Conservation (phyloP, 1,140 invertebrate species). For the Lethrus apterus region DNA sequence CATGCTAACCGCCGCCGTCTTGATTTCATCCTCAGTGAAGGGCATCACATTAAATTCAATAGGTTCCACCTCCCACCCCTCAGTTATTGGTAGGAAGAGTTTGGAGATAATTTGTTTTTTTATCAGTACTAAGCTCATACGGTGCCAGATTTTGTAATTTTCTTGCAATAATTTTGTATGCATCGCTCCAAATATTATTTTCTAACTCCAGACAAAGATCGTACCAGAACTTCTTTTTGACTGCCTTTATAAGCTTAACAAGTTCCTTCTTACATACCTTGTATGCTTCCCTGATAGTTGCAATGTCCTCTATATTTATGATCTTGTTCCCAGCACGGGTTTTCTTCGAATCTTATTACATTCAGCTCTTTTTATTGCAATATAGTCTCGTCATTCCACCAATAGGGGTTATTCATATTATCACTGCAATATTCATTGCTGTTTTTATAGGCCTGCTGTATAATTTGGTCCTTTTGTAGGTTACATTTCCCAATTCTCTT, state of each 20-base stretch:
- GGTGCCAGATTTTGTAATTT: background rate
- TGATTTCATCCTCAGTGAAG: constrained; percentile 27
- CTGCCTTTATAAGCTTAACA: background rate
- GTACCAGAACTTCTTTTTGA: background rate
- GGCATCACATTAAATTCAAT: background rate
- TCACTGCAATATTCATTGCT: too few species aligned
- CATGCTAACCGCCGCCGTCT: constrained; percentile 20
- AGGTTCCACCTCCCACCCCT: background rate
- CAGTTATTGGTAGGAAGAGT: too few species aligned
- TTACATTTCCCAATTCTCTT: background rate
- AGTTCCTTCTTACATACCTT: background rate
- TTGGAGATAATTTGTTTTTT: too few species aligned
- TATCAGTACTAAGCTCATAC: background rate
- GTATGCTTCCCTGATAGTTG: too few species aligned
- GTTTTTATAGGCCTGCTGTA: constrained; percentile 1
- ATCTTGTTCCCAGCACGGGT: too few species aligned
- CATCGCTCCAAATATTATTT: constrained; percentile 4
- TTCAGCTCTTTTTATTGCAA: too few species aligned
- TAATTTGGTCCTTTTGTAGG: background rate
- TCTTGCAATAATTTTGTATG: background rate
- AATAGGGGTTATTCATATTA: too few species aligned
- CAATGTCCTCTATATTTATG: too few species aligned
- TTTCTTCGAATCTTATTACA: too few species aligned
- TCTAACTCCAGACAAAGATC: background rate
- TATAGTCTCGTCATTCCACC: too few species aligned